Evolutionary conservation across 2,797 vertebrate genomes (phyloP).

Genomic region (Columba guinea): DNA sequence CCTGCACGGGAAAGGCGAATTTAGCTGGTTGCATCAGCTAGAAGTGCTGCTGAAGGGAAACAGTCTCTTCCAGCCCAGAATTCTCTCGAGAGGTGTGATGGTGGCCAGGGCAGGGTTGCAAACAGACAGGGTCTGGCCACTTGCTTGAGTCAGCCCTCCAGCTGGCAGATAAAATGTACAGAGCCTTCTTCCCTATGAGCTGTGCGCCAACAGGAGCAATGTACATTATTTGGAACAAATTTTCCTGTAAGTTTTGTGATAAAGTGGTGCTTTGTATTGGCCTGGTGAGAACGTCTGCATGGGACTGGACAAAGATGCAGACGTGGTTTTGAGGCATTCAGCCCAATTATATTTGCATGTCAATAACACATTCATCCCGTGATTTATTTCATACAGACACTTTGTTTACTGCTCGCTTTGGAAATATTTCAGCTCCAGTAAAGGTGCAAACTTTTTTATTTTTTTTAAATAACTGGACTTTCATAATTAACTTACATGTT

Average conservation of each 20-base stretch:
- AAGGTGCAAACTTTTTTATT: not conserved
- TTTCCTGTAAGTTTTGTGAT: not conserved
- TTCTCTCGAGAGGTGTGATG: not conserved
- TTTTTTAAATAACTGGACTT: conserved; percentile 8
- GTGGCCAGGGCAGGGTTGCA: not conserved
- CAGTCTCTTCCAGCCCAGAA: not conserved
- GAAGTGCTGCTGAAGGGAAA: not conserved
- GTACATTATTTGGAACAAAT: not conserved
- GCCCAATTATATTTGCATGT: not conserved
- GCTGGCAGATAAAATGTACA: not conserved
- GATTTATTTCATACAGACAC: not conserved
- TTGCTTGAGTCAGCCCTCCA: not conserved
- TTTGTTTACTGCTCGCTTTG: not conserved
- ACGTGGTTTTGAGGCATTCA: rapidly evolving
- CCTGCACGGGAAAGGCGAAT: not conserved
- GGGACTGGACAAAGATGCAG: not conserved
- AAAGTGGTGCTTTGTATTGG: not conserved
- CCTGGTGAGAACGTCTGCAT: rapidly evolving
- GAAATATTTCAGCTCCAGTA: not conserved
- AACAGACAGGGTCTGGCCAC: not conserved
- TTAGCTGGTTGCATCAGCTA: not conserved
- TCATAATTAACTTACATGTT: not conserved
- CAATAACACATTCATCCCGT: not conserved
- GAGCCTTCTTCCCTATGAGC: not conserved
- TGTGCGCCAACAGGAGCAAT: not conserved